These are phyloP conservation scores for Dunckerocampus dactyliophorus DNA, from an alignment of 2,113 vertebrate species.

Conservation along the genomic window DNA sequence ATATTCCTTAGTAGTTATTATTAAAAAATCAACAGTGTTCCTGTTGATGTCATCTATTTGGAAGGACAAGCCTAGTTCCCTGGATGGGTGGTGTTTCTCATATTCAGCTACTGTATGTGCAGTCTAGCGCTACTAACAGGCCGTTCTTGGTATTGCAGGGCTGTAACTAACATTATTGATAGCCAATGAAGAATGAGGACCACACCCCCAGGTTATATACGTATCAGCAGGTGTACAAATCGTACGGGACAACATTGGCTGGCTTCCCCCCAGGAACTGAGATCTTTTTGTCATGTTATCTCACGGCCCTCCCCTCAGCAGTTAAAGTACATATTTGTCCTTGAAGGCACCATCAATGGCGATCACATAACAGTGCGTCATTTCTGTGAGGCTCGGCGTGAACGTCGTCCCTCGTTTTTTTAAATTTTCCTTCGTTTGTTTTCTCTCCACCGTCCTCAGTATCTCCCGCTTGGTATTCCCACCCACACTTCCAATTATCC, in stretches of 20 bases:
- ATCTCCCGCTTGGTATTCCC: conserved; percentile 65
- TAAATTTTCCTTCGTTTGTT: background rate
- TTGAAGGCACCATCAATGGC: background rate
- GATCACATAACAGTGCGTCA: conserved; percentile 13
- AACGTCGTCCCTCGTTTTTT: conserved; percentile 20
- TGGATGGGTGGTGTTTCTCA: too few species aligned
- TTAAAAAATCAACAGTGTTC: too few species aligned
- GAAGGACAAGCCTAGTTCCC: too few species aligned
- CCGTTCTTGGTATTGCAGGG: too few species aligned
- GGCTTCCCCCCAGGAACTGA: background rate
- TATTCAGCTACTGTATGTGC: too few species aligned
- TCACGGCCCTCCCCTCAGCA: background rate
- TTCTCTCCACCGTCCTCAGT: conserved; percentile 40
- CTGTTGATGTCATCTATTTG: too few species aligned
- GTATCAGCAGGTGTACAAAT: background rate
- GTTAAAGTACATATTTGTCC: background rate
- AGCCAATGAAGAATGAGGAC: too few species aligned
- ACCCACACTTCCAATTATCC: conserved; percentile 70
- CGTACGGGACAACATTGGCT: background rate
- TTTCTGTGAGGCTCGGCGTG: conserved; percentile 15
- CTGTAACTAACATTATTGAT: too few species aligned
- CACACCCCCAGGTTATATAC: too few species aligned
- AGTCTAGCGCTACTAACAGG: too few species aligned
- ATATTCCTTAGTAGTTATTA: too few species aligned
- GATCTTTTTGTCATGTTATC: background rate